Base-by-base conservation (phyloP, 2,888 invertebrate species). In the Ochropleura leucogaster region DNA sequence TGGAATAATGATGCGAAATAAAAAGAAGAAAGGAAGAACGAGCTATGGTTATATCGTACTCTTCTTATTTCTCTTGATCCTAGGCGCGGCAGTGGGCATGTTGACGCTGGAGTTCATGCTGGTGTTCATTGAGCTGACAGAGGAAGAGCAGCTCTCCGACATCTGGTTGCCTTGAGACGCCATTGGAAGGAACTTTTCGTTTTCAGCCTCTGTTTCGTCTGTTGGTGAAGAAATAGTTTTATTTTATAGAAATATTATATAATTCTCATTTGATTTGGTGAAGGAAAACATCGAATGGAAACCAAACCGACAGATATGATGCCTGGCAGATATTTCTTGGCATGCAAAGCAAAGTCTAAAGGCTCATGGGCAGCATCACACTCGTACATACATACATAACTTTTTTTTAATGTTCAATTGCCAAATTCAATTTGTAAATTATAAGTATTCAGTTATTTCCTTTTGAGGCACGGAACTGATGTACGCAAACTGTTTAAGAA, bases 121-220 rank as follows among this genome's bases (percentile, higher is more conserved):
- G 14, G 97, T 97, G 80, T 97, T 98, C 97, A 98, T 97, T 16
- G 97, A 98, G 82, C 97, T 97, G 12, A 97, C 97, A 6, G 97
- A 97, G 0, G 97, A 98, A 0, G 97, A 92, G 65, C 97, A 95
- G 80, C 98, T 98, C 83, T 97, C 97, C 0, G 96, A 95, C 95
- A 97, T 96, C 20, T 92, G 93, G 80, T 95, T 95, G 53, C 94
- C 92, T 53, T 94, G 94, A 93, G 98, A 97, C 65, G 97, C 97
- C 89, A 97, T 96, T 84, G 98, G 96, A n/a, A 93, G 94, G 86
- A 96, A 98, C 87, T 97, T 97, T 30, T 97, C 97, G 81, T 97
- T 98, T 67, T 98, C 98, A 85, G 97, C 97, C 77, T 98, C 97
- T 80, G 97, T 97, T 79, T 98, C 98, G 85, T 97, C 97, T 97